Evolutionary conservation across 2,888 invertebrate genomes (phyloP), one percentile per base, ranked within the genome.

Genomic region (Stenchaetothrips biformis): DNA sequence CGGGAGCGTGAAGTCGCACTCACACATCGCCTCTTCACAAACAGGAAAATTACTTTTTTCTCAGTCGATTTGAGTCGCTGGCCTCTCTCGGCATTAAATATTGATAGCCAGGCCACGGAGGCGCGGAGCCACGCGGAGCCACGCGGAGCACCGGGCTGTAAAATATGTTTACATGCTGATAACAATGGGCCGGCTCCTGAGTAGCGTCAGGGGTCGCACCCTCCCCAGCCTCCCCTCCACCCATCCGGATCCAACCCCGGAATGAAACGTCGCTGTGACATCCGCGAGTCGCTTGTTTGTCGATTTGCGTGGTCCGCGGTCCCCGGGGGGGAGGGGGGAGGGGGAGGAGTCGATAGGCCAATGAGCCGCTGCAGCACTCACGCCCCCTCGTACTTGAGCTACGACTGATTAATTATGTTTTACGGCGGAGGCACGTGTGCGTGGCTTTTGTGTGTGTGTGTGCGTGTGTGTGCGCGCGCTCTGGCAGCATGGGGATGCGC

Each of bases 81-180:
- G 18, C 53, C 18, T 53, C 16, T 25, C 25, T 21, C 67, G 11
- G 67, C 25, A 74, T 74, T 74, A 74, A 74, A 74, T 25, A 74
- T 74, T 74, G 67, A 74, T 25, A 25, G 67, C 67, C 67, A 16
- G 16, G 53, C 53, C 53, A n/a, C n/a, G 7, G 49, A 49, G 49
- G 8, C 49, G 49, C 49, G 7, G 49, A 7, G 49, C 49, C 11
- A 7, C 7, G 53, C 53, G 13, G 53, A 13, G 53, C 53, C 53
- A 1, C 67, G 67, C 21, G 67, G 21, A 37, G 21, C 67, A 74
- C 25, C 67, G 67, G 67, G 9, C 67, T 74, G 67, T 74, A 74
- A 74, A 74, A 74, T 74, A 74, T 74, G 67, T 74, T 74, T 74
- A 74, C 67, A 74, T 74, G 67, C 67, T 74, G 67, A 74, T 74